These are phyloP conservation scores for Erynnis tages DNA, from an alignment of 2,888 invertebrate species.

Conservation along the genomic window DNA sequence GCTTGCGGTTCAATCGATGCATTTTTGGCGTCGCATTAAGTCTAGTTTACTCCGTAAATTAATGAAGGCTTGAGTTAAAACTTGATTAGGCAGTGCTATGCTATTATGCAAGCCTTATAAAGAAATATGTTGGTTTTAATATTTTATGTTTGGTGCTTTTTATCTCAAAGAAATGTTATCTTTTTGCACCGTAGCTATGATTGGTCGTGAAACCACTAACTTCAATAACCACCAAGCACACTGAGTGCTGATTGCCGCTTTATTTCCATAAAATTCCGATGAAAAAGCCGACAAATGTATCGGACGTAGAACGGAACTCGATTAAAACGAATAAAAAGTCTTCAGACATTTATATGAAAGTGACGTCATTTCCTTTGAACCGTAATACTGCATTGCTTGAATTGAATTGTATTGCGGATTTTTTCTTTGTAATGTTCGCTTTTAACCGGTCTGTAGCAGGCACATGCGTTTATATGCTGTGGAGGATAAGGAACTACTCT, in stretches of 20 bases:
- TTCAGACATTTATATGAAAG: constrained; percentile 9
- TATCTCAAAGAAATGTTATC: too few species aligned
- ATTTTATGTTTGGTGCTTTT: too few species aligned
- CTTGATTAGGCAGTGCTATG: too few species aligned
- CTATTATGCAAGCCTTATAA: too few species aligned
- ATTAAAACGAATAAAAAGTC: constrained; percentile 12
- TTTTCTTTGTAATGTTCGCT: constrained; percentile 52
- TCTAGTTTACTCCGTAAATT: too few species aligned
- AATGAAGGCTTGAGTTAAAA: too few species aligned
- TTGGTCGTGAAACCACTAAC: background rate
- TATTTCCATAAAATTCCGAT: constrained; percentile 5
- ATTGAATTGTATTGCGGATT: constrained; percentile 37
- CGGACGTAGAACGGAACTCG: constrained; percentile 2
- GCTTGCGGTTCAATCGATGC: background rate
- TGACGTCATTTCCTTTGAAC: constrained; percentile 39
- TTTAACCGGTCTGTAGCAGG: constrained; percentile 55
- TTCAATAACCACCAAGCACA: background rate
- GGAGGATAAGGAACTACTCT: constrained; percentile 32
- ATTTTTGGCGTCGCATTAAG: too few species aligned
- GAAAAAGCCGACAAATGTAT: constrained; percentile 2
- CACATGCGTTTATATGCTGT: constrained; percentile 53
- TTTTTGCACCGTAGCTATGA: too few species aligned
- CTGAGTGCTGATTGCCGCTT: background rate
- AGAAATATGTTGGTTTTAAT: too few species aligned
- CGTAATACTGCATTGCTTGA: constrained; percentile 36